phyloP scores from a whole-genome alignment of 2,113 vertebrate species.

The Hydrochoerus hydrochaeris region DNA sequence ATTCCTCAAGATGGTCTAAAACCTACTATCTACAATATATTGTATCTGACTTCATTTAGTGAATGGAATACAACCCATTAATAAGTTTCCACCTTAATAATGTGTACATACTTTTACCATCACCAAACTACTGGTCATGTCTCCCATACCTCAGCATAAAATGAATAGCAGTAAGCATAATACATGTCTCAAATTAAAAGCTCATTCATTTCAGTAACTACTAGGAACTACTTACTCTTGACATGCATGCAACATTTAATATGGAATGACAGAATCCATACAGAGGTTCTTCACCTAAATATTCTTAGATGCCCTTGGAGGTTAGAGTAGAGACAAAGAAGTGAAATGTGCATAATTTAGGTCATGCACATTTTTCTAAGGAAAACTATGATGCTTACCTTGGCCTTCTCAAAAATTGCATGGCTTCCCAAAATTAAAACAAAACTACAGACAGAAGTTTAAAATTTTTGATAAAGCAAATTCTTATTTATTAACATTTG shows the following conservation, averaged over 20 bases:
- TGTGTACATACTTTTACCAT: background rate
- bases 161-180: slow-evolving; percentile 6
- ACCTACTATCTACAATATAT: background rate
- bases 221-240: slow-evolving; percentile 4
- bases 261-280: slow-evolving; percentile 30
- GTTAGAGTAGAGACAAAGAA: background rate
- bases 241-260: background rate
- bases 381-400: slow-evolving; percentile 15
- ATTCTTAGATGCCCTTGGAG: background rate
- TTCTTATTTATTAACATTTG: slow-evolving; percentile 49
- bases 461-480: slow-evolving; percentile 20
- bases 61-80: background rate
- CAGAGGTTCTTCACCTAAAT: slow-evolving; percentile 12
- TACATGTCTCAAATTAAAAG: slow-evolving; percentile 12
- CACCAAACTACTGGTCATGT: slow-evolving; percentile 21
- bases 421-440: slow-evolving; percentile 54
- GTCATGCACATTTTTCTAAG: background rate
- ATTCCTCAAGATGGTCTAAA: background rate
- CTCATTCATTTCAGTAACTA: slow-evolving; percentile 35
- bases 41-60: background rate
- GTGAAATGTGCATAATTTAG: slow-evolving; percentile 23
- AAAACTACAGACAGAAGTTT: slow-evolving; percentile 14
- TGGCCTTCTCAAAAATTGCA: background rate
- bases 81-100: background rate
- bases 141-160: slow-evolving; percentile 33